phyloP scores from a whole-genome alignment of 2,113 vertebrate genomes.

The Aldabrachelys gigantea region DNA sequence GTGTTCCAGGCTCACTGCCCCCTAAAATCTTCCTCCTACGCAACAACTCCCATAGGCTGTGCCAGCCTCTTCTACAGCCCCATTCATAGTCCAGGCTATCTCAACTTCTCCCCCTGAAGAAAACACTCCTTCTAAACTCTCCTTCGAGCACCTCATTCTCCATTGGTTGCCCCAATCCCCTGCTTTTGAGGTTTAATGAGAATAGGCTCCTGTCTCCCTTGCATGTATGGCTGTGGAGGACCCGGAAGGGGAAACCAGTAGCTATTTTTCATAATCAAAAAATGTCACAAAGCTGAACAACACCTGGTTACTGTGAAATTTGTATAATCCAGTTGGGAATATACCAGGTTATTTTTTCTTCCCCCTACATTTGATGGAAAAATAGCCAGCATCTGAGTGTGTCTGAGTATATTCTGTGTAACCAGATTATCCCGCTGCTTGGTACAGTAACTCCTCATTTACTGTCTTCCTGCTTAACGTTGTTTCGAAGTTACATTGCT shows the following conservation, averaged over 20 bases:
- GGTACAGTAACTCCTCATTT: neutral
- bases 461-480: no score
- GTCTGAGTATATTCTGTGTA: neutral
- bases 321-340: neutral
- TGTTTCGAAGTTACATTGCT: no score
- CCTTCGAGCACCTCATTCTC: neutral
- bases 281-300: neutral
- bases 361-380: neutral
- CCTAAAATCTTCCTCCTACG: neutral
- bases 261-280: neutral
- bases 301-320: neutral
- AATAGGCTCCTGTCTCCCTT: neutral
- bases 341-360: neutral
- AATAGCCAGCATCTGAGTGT: neutral
- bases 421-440: neutral
- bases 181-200: neutral
- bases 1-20: neutral
- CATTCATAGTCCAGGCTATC: neutral
- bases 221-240: neutral
- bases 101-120: neutral
- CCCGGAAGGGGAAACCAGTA: neutral
- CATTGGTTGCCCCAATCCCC: neutral
- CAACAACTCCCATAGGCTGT: neutral
- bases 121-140: neutral
- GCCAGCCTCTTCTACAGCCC: neutral